These are phyloP conservation scores for Trichoplusia ni DNA, from an alignment of 1,140 invertebrate species.

Conservation along the genomic window DNA sequence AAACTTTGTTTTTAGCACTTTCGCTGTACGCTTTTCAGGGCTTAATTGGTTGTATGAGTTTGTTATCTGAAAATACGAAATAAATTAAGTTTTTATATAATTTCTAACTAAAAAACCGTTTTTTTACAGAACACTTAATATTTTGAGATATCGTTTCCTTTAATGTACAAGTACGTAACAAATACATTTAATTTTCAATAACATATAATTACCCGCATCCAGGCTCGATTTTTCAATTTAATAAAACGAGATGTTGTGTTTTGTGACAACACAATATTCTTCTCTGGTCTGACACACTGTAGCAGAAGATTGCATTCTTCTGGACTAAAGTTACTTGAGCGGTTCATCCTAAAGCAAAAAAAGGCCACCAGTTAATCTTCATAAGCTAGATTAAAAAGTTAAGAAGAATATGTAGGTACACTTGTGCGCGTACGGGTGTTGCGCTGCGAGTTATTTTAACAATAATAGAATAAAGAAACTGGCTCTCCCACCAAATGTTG, in stretches of 20 bases:
- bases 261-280: conserved; percentile 52
- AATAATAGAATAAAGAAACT: too few relatives aligned
- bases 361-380: not conserved
- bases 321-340: conserved; percentile 63
- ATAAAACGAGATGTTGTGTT: conserved; percentile 36
- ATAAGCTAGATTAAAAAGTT: not conserved
- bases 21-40: conserved; percentile 54
- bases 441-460: too few relatives aligned
- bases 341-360: conserved; percentile 1
- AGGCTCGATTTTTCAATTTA: conserved; percentile 59
- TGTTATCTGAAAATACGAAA: conserved; percentile 54
- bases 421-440: too few relatives aligned
- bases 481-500: too few relatives aligned
- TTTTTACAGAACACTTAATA: not conserved
- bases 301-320: conserved; percentile 64
- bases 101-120: not conserved
- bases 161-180: too few relatives aligned
- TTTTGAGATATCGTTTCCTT: too few relatives aligned
- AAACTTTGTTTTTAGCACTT: conserved; percentile 62
- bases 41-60: conserved; percentile 60
- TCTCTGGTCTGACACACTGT: conserved; percentile 67
- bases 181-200: too few relatives aligned
- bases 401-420: not conserved
- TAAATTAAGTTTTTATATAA: conserved; percentile 8
- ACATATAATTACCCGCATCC: conserved; percentile 67